Percentiles rank a stretch among this genome's conserved stretches.
phyloP scores from a whole-genome alignment of 2,888 invertebrate species.

The Oconnorella tubifera region DNA sequence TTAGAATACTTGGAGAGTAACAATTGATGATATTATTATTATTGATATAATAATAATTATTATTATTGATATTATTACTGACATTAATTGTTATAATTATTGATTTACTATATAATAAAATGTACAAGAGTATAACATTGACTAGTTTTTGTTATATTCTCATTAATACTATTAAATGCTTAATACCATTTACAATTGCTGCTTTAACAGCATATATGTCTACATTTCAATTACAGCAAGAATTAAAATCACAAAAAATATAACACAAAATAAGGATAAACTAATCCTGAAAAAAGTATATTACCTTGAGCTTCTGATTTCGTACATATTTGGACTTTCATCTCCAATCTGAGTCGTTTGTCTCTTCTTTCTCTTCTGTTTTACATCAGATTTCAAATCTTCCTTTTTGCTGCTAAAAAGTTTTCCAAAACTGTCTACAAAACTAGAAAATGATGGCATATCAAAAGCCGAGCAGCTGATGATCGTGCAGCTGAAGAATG shows the following conservation, averaged over 20 bases:
- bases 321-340: constrained; percentile 18
- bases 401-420: background rate
- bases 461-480: too few species aligned
- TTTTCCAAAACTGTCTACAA: background rate
- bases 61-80: too few species aligned
- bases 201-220: background rate
- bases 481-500: too few species aligned
- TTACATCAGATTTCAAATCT: background rate
- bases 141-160: too few species aligned
- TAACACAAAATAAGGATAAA: background rate
- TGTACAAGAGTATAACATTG: too few species aligned
- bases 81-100: too few species aligned
- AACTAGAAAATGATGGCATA: background rate
- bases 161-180: too few species aligned
- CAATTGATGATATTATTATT: too few species aligned
- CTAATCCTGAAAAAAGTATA: background rate
- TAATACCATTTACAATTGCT: too few species aligned
- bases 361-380: constrained; percentile 11
- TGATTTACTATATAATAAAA: too few species aligned
- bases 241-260: background rate
- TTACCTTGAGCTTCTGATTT: constrained; percentile 20
- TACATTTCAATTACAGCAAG: background rate
- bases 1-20: too few species aligned
- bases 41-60: too few species aligned
- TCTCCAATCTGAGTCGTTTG: constrained; percentile 23